Evolutionary conservation across 2,113 vertebrate genomes (phyloP).

Genomic region (Gulo gulo): DNA sequence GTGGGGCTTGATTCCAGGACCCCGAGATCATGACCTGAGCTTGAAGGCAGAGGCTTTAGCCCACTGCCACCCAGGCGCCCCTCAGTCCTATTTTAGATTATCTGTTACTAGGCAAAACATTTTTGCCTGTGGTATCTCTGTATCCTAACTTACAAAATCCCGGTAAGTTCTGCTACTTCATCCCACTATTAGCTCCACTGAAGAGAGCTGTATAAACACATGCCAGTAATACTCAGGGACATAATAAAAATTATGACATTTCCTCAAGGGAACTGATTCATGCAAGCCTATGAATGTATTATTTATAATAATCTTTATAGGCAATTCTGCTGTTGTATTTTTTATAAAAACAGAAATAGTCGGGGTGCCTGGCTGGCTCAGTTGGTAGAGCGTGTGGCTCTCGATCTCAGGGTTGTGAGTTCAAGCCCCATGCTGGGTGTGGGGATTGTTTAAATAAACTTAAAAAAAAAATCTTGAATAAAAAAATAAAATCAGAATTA

Average conservation of each 20-base stretch:
- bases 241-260: neutral
- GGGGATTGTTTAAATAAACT: neutral
- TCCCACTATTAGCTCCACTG: neutral
- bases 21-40: no score
- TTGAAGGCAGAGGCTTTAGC: no score
- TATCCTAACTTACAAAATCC: slow-evolving; percentile 6
- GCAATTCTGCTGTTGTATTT: neutral
- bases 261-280: slow-evolving; percentile 13
- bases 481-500: neutral
- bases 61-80: neutral
- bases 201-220: neutral
- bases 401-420: neutral
- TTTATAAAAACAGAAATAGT: neutral
- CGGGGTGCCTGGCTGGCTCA: neutral
- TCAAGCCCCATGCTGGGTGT: neutral
- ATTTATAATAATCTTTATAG: neutral
- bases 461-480: neutral
- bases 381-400: neutral
- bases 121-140: neutral
- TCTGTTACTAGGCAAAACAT: neutral
- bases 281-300: neutral
- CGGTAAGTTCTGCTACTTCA: neutral
- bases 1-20: no score
- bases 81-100: neutral
- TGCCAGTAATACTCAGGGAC: neutral